phyloP scores from a whole-genome alignment of 2,888 invertebrate genomes.

The Tipula lateralis region DNA sequence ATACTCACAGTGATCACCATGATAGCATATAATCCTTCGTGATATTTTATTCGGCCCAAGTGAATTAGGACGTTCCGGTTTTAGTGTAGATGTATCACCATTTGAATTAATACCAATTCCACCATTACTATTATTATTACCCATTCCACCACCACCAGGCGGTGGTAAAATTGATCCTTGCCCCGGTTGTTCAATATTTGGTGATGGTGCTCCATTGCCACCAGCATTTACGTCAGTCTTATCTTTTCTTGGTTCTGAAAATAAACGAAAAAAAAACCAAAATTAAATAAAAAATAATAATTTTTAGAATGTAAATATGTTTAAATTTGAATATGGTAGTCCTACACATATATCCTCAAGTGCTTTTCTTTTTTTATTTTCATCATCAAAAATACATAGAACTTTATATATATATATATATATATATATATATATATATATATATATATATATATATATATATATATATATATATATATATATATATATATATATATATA shows the following conservation, averaged over 20 bases:
- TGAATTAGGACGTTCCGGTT: slow-evolving; percentile 76
- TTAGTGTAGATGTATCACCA: slow-evolving; percentile 44
- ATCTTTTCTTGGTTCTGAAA: slow-evolving; percentile 89
- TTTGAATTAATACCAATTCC: slow-evolving; percentile 42
- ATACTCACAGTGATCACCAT: slow-evolving; percentile 67
- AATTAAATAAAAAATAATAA: slow-evolving; percentile 25
- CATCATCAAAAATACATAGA: neutral
- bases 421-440: neutral
- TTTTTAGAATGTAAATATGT: slow-evolving; percentile 31
- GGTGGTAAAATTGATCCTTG: slow-evolving; percentile 47
- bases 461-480: no score
- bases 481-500: no score
- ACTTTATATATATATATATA: no score
- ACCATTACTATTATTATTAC: slow-evolving; percentile 43
- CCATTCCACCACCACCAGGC: slow-evolving; percentile 51
- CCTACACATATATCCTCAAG: neutral
- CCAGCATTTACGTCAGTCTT: slow-evolving; percentile 67
- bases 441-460: no score
- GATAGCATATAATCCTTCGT: slow-evolving; percentile 74
- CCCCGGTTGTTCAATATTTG: slow-evolving; percentile 53
- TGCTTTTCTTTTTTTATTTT: neutral
- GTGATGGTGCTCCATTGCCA: slow-evolving; percentile 60
- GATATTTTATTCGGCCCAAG: slow-evolving; percentile 71
- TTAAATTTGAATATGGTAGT: neutral
- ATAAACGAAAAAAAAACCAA: slow-evolving; percentile 39